Conservation (phyloP, 2,888 invertebrate genomes). For the Adelognathus sp. region DNA sequence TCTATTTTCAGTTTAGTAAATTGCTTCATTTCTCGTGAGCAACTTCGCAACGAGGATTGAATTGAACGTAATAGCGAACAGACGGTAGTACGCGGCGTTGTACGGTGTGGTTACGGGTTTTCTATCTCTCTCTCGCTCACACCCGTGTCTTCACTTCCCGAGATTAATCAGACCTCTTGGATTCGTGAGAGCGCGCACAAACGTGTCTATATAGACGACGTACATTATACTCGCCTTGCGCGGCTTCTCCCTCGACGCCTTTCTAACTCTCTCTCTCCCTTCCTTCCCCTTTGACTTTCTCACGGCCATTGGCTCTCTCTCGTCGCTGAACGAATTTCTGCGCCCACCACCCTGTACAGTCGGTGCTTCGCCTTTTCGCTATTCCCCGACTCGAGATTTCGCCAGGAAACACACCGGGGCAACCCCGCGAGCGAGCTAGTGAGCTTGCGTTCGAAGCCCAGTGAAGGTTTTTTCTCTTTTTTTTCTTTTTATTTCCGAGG, state of each 20-base stretch:
- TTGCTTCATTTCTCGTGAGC: constrained; percentile 40
- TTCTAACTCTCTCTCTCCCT: constrained; percentile 47
- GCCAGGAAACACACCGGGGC: not conserved
- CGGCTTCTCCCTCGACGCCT: constrained; percentile 47
- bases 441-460: constrained; percentile 47
- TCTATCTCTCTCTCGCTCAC: not conserved
- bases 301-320: constrained; percentile 27
- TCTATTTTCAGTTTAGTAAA: constrained; percentile 17
- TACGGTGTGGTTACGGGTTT: constrained; percentile 26
- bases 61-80: constrained; percentile 39
- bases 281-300: constrained; percentile 33
- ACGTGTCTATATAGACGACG: constrained; percentile 29
- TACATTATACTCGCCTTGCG: constrained; percentile 23
- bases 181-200: constrained; percentile 42
- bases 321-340: constrained; percentile 58
- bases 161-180: constrained; percentile 69
- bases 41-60: constrained; percentile 40
- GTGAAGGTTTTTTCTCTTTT: no score
- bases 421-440: constrained; percentile 28
- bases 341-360: constrained; percentile 32
- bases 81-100: constrained; percentile 31
- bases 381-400: constrained; percentile 6
- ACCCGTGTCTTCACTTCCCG: constrained; percentile 59
- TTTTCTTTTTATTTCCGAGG: constrained; percentile 75
- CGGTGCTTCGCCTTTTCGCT: constrained; percentile 34